A percentile compares a stretch with the other conserved stretches of the same genome.
These are phyloP conservation scores for Calycopis cecrops DNA, from an alignment of 1,140 invertebrate genomes.

Conservation along the genomic window DNA sequence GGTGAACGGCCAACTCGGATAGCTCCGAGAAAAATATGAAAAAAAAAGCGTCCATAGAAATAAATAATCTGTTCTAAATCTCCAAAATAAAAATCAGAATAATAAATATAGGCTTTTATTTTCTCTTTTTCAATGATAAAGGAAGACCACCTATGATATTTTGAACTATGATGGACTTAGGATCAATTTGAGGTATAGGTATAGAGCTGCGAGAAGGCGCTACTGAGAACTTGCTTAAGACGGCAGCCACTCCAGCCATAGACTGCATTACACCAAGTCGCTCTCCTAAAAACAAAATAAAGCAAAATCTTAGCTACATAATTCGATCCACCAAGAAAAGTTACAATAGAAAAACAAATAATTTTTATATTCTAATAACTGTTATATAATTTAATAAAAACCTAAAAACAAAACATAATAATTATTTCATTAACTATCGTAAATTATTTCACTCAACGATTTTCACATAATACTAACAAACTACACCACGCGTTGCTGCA, in stretches of 20 bases:
- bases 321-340: background rate
- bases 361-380: background rate
- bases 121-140: slow-evolving; percentile 1
- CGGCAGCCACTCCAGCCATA: slow-evolving; percentile 11
- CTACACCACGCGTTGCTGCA: too few species aligned
- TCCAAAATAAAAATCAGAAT: too few species aligned
- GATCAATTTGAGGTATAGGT: background rate
- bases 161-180: slow-evolving; percentile 8
- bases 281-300: slow-evolving; percentile 10
- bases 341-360: background rate
- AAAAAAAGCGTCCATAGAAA: too few species aligned
- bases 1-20: too few species aligned
- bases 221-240: background rate
- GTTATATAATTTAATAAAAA: too few species aligned
- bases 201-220: background rate
- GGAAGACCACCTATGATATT: slow-evolving; percentile 11
- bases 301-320: background rate
- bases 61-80: too few species aligned
- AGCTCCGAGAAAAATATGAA: too few species aligned
- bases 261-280: slow-evolving; percentile 14
- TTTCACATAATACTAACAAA: background rate
- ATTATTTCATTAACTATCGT: too few species aligned
- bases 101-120: background rate
- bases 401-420: too few species aligned
- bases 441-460: background rate